Evolutionary conservation across 1,140 invertebrate species (phyloP).

Genomic region (Helicoverpa armigera): DNA sequence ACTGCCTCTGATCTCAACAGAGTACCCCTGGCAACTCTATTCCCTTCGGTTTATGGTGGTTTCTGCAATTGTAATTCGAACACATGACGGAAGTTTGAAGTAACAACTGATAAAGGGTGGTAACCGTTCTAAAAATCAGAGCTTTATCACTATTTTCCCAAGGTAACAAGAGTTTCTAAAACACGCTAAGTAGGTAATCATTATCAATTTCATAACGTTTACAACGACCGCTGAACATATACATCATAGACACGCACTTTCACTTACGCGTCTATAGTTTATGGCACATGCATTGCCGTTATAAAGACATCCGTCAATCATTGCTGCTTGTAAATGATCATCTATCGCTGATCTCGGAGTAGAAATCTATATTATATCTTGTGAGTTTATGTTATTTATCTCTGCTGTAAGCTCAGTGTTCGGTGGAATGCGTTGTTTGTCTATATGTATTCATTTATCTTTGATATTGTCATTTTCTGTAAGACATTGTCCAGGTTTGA

Average conservation of each 20-base stretch:
- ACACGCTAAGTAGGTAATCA: slow-evolving; percentile 5
- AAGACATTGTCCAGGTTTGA: no score
- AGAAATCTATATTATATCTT: not conserved
- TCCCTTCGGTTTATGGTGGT: no score
- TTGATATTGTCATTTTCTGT: no score
- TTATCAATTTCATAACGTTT: slow-evolving; percentile 39
- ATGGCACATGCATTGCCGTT: slow-evolving; percentile 1
- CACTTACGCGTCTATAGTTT: slow-evolving; percentile 18
- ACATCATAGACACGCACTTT: slow-evolving; percentile 17
- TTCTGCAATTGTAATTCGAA: no score
- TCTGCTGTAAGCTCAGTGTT: not conserved
- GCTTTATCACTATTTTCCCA: slow-evolving; percentile 5
- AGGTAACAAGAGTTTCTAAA: slow-evolving; percentile 9
- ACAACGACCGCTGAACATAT: not conserved
- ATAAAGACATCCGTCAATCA: slow-evolving; percentile 15
- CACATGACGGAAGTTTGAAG: no score
- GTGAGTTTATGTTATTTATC: not conserved
- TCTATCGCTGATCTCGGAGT: not conserved
- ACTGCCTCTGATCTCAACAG: no score
- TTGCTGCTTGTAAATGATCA: not conserved
- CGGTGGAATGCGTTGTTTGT: not conserved
- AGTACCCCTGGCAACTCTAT: no score
- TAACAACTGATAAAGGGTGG: no score
- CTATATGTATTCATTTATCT: no score
- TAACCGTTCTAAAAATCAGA: not conserved